A percentile compares a stretch with the other conserved stretches of the same genome.
Evolutionary conservation across 2,113 vertebrate species (phyloP).

Genomic region (Triplophysa siluroides): DNA sequence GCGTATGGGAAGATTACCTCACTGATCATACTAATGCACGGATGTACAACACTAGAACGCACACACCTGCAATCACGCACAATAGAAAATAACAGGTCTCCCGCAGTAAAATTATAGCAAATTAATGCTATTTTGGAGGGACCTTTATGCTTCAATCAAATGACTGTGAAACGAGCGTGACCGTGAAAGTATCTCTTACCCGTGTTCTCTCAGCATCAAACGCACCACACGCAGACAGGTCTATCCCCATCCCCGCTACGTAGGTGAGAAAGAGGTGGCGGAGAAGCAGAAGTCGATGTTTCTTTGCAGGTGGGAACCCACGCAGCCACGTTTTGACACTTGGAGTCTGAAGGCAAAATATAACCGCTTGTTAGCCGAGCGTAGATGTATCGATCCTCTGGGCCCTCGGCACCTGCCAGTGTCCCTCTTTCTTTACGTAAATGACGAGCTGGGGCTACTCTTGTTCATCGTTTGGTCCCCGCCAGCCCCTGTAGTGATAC

Average conservation of each 20-base stretch:
- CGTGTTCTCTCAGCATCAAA: constrained; percentile 37
- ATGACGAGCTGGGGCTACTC: constrained; percentile 35
- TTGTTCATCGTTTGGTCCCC: constrained; percentile 17
- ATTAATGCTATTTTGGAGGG: not conserved
- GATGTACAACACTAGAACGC: not conserved
- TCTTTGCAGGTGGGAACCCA: constrained; percentile 50
- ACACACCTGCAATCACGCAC: not conserved
- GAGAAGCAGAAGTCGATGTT: constrained; percentile 38
- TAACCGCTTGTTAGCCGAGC: constrained; percentile 57
- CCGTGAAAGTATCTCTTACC: constrained; percentile 31
- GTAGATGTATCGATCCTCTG: constrained; percentile 55
- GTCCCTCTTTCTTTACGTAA: not conserved
- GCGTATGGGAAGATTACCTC: not conserved
- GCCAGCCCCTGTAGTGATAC: not conserved
- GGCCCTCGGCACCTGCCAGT: constrained; percentile 52
- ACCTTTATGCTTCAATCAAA: not conserved
- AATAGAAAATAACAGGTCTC: not conserved
- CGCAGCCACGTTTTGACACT: constrained; percentile 44
- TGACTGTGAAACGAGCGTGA: constrained; percentile 17
- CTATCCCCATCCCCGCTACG: constrained; percentile 36
- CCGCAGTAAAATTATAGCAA: not conserved
- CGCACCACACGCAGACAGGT: constrained; percentile 37
- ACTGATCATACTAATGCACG: constrained; percentile 22
- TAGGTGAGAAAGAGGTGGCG: constrained; percentile 37
- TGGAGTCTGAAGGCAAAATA: constrained; percentile 57